phyloP scores from a whole-genome alignment of 2,888 invertebrate species.

The Gryllus longicercus region DNA sequence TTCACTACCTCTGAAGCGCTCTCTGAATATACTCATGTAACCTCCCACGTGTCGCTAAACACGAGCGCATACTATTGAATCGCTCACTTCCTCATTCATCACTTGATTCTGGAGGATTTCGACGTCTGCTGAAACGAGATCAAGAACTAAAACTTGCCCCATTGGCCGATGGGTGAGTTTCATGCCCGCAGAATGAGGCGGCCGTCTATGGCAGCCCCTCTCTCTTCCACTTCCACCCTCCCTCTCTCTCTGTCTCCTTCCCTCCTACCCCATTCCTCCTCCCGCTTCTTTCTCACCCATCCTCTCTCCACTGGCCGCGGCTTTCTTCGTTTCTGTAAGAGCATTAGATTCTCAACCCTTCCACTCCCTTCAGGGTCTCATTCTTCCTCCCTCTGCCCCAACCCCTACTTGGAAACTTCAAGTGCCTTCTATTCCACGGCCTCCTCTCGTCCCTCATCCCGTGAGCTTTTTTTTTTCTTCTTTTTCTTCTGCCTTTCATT shows the following conservation, averaged over 20 bases:
- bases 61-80: no score
- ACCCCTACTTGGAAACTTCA: conserved; percentile 7
- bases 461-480: neutral
- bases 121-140: no score
- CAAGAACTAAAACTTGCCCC: no score
- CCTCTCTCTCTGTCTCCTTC: conserved; percentile 7
- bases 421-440: neutral
- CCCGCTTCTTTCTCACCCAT: neutral
- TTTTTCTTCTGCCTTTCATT: neutral
- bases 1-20: no score
- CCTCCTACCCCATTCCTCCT: neutral
- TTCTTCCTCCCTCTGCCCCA: neutral
- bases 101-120: no score
- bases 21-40: no score
- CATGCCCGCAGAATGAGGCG: no score
- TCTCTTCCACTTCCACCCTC: neutral
- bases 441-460: neutral
- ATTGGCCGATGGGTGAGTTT: no score
- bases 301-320: neutral
- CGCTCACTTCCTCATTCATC: no score
- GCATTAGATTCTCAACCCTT: neutral
- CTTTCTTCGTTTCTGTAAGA: neutral
- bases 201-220: neutral
- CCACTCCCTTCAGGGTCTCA: neutral
- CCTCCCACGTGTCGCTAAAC: no score